phyloP scores from a whole-genome alignment of 2,797 vertebrate genomes.

The Xenops minutus region DNA sequence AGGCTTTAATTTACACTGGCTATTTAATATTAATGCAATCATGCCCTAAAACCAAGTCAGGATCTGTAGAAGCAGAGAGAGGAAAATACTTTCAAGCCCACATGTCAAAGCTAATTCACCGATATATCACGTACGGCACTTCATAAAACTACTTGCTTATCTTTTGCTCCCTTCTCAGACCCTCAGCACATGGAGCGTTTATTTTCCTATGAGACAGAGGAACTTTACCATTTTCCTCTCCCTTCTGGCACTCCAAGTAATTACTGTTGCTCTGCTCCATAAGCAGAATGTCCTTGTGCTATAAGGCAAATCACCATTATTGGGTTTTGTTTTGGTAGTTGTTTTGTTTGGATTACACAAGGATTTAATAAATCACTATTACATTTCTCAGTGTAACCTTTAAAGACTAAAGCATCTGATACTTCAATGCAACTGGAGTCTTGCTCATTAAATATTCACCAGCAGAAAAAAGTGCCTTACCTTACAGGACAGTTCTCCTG shows the following conservation, averaged over 20 bases:
- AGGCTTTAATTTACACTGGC: neutral
- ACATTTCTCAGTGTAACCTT: slow-evolving; percentile 53
- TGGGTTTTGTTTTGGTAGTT: neutral
- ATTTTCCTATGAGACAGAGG: slow-evolving; percentile 80
- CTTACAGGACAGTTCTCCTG: slow-evolving; percentile 85
- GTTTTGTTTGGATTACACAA: slow-evolving; percentile 44
- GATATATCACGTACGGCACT: neutral
- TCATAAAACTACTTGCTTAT: slow-evolving; percentile 24
- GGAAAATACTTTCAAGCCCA: neutral
- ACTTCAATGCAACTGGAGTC: neutral
- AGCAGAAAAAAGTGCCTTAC: slow-evolving; percentile 70
- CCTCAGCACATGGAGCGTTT: slow-evolving; percentile 78
- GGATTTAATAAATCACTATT: slow-evolving; percentile 68
- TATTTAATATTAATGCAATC: neutral
- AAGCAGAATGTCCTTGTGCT: slow-evolving; percentile 84
- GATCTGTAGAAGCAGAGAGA: slow-evolving; percentile 23
- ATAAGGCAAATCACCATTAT: slow-evolving; percentile 21
- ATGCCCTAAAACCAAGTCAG: neutral
- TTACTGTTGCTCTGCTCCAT: slow-evolving; percentile 75
- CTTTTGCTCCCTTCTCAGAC: slow-evolving; percentile 46
- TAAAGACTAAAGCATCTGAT: slow-evolving; percentile 51
- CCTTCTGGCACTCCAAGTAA: slow-evolving; percentile 81
- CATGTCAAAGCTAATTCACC: slow-evolving; percentile 11
- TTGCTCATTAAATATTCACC: neutral
- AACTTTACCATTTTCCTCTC: slow-evolving; percentile 75